phyloP scores from a whole-genome alignment of 2,888 invertebrate species.

The Leptogaster cylindrica region DNA sequence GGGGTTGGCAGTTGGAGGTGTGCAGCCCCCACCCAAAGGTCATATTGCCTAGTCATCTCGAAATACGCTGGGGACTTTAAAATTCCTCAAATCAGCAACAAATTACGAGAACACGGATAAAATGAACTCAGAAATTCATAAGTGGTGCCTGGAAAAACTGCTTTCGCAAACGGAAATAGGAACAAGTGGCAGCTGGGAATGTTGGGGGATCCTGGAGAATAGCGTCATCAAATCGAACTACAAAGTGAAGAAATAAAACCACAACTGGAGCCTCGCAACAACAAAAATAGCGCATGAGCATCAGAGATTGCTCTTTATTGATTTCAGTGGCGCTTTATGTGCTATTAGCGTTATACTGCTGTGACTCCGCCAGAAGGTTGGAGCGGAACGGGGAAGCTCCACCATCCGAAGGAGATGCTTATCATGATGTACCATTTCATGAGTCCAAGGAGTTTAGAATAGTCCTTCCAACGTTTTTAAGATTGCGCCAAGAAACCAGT shows the following conservation, averaged over 20 bases:
- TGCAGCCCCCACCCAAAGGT: constrained; percentile 11
- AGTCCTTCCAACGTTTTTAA: constrained; percentile 30
- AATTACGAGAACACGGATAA: constrained; percentile 44
- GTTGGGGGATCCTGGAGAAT: constrained; percentile 4
- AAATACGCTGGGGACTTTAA: constrained; percentile 40
- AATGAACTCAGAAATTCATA: constrained; percentile 48
- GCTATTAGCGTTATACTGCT: constrained; percentile 47
- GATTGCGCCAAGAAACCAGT: constrained; percentile 43
- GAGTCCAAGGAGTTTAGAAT: constrained; percentile 44
- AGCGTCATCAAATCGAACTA: constrained; percentile 43
- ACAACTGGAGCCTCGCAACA: constrained; percentile 39
- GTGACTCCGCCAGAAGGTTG: constrained; percentile 32
- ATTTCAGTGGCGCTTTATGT: constrained; percentile 51
- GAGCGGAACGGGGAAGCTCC: constrained; percentile 27
- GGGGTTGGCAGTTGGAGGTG: constrained; percentile 15
- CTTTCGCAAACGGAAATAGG: constrained; percentile 37
- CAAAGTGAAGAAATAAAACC: constrained; percentile 46
- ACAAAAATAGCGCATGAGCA: constrained; percentile 50
- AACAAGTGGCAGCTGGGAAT: constrained; percentile 13
- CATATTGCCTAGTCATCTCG: constrained; percentile 33
- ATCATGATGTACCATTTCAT: constrained; percentile 48
- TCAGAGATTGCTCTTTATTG: constrained; percentile 50
- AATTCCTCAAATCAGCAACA: constrained; percentile 48
- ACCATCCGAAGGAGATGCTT: constrained; percentile 47
- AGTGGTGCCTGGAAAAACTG: constrained; percentile 40